These are phyloP conservation scores for Nemopilema nomurai DNA, from an alignment of 30 jellyfish, hydroid and myxozoan genomes.

Conservation along the genomic window DNA sequence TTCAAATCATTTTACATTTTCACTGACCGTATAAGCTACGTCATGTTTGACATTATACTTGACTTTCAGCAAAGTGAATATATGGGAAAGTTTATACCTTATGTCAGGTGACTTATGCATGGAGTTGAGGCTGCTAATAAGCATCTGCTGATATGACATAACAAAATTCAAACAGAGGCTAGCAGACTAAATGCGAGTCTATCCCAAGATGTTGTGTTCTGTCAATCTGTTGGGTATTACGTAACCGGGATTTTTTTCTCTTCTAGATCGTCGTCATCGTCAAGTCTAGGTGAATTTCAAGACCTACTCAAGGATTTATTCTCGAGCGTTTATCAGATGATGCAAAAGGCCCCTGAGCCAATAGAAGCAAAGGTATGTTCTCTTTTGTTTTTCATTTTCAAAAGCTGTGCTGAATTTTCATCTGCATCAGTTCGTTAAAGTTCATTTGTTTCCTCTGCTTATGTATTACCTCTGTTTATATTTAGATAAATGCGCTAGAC, in stretches of 20 bases:
- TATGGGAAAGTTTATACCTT: too few relatives aligned
- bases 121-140: too few relatives aligned
- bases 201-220: background rate
- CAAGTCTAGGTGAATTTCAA: slow-evolving; percentile 57
- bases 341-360: slow-evolving; percentile 51
- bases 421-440: too few relatives aligned
- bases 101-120: too few relatives aligned
- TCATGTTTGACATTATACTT: too few relatives aligned
- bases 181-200: too few relatives aligned
- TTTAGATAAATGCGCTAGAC: slow-evolving; percentile 64
- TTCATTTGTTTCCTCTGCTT: background rate
- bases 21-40: too few relatives aligned
- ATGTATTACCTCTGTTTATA: background rate
- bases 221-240: background rate
- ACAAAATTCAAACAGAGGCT: too few relatives aligned
- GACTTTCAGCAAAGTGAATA: too few relatives aligned
- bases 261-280: slow-evolving; percentile 58
- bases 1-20: too few relatives aligned
- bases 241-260: background rate
- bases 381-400: background rate
- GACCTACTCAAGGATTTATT: slow-evolving; percentile 63
- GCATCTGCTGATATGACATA: too few relatives aligned
- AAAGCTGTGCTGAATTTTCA: too few relatives aligned
- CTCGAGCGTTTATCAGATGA: slow-evolving; percentile 38
- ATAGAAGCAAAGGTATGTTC: slow-evolving; percentile 60